Evolutionary conservation across 35 echinoderm and acorn worm genomes (phyloP), one percentile per base, ranked within the genome.

Genomic region (Hemicentrotus pulcherrimus): DNA sequence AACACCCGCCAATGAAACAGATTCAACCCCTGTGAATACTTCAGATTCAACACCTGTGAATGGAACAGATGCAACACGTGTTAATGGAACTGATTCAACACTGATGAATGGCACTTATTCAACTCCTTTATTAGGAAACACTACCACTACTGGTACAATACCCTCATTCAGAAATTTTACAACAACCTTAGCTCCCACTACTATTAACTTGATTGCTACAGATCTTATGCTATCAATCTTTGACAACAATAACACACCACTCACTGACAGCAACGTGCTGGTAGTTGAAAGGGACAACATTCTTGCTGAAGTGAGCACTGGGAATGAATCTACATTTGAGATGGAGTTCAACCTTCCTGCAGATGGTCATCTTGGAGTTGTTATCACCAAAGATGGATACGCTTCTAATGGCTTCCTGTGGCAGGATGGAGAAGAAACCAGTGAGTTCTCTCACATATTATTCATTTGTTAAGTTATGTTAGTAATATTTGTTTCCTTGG

Each of bases 361-460:
- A 47, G 90, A 47, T 35, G 90, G 46, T 91, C 33, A 32, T 46
- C 90, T 91, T 5, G 90, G 90, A 47, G 46, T 91, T 9, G 47
- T 91, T 46, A 32, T 91, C 5, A 91, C 90, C 46, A 46, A 46
- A 91, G 32, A 47, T 45, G 90, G 90, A 0, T 91, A 41, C 22
- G 90, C 90, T 46, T 28, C 90, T 31, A 91, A 47, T 91, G 90
- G 90, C 90, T 91, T 91, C 90, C 90, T 41, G 41, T 91, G 46
- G 32, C 28, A 46, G 24, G 5, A 91, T 91, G 90, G 90, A 45
- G 90, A 91, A 45, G 90, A 91, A 32, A 91, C 90, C 4, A 47
- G 90, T 91, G 18, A 91, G 90, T 35, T 91, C 24, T 31, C 10
- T 30, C 2, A 86, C 9, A 24, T 15, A 16, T 28, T 41, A 41